These are phyloP conservation scores for Dreissena rostriformis DNA, from an alignment of 1,140 invertebrate species.

Conservation along the genomic window DNA sequence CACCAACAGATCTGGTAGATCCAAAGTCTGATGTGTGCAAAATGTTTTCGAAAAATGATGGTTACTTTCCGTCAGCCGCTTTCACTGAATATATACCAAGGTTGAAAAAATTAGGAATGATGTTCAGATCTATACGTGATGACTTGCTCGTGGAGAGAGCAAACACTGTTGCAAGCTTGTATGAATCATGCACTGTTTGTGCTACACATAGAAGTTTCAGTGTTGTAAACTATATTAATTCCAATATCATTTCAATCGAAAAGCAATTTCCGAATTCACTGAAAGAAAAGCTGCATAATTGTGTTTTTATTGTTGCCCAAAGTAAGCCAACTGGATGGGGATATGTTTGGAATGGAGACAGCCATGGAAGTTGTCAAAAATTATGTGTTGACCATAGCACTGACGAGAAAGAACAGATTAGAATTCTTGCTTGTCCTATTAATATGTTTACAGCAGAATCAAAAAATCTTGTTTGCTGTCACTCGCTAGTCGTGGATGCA, in stretches of 20 bases:
- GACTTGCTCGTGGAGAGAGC: conserved; percentile 48
- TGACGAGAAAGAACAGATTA: not conserved
- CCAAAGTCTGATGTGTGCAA: conserved; percentile 5
- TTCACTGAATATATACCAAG: conserved; percentile 15
- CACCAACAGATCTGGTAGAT: conserved; percentile 46
- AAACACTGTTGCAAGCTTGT: conserved; percentile 30
- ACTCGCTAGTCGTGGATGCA: not conserved
- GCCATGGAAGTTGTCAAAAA: too few relatives aligned
- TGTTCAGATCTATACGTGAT: conserved; percentile 31
- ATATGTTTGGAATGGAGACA: conserved; percentile 44
- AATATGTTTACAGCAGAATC: not conserved
- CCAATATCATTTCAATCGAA: too few relatives aligned
- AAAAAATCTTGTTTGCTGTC: conserved; percentile 20
- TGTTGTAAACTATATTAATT: too few relatives aligned
- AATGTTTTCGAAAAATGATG: conserved; percentile 40
- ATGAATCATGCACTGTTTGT: conserved; percentile 2
- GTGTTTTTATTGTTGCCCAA: conserved; percentile 52
- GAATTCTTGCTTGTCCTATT: not conserved
- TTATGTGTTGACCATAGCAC: too few relatives aligned
- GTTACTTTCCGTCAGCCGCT: not conserved
- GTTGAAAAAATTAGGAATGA: conserved; percentile 47
- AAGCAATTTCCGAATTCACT: too few relatives aligned
- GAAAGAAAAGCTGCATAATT: not conserved
- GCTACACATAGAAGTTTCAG: conserved; percentile 16
- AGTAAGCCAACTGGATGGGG: conserved; percentile 50